Conservation (phyloP, 2,113 vertebrate genomes). For the Theristicus caerulescens region DNA sequence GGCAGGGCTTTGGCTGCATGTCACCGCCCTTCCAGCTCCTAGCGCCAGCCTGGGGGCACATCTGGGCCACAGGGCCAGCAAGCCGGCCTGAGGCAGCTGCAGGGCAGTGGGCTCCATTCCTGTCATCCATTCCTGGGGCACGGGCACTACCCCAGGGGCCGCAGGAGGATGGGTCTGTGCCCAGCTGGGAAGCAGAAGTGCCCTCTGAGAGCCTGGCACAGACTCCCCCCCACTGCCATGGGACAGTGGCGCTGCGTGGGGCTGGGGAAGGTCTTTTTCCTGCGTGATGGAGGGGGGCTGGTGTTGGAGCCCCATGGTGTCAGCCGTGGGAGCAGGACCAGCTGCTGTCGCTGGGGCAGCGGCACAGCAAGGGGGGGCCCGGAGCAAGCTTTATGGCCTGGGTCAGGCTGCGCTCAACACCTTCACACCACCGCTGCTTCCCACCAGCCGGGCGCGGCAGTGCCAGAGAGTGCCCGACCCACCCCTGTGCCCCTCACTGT, state of each 20-base stretch:
- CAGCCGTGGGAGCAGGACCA: accelerated
- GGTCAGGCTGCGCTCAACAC: neutral
- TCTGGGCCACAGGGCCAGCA: no score
- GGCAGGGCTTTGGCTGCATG: neutral
- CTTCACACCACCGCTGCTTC: no score
- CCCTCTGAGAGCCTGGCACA: neutral
- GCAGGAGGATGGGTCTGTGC: neutral
- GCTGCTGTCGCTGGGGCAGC: neutral
- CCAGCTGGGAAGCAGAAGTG: neutral
- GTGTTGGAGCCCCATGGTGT: neutral
- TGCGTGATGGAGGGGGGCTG: neutral
- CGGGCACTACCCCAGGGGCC: neutral
- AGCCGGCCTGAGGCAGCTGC: accelerated
- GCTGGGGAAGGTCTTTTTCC: neutral
- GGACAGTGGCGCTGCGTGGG: accelerated
- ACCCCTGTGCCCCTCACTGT: accelerated
- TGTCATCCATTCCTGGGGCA: neutral
- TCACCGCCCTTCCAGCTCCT: accelerated
- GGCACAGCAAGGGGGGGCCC: neutral
- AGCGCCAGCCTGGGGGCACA: neutral
- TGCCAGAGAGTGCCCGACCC: accelerated
- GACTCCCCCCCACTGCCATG: neutral
- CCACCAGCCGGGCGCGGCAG: no score
- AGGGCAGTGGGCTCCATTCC: neutral
- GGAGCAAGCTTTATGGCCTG: neutral